A percentile compares a stretch with the other conserved stretches of the same genome.
These are phyloP conservation scores for Notamacropus eugenii DNA, from an alignment of 2,797 vertebrate genomes.

Conservation along the genomic window DNA sequence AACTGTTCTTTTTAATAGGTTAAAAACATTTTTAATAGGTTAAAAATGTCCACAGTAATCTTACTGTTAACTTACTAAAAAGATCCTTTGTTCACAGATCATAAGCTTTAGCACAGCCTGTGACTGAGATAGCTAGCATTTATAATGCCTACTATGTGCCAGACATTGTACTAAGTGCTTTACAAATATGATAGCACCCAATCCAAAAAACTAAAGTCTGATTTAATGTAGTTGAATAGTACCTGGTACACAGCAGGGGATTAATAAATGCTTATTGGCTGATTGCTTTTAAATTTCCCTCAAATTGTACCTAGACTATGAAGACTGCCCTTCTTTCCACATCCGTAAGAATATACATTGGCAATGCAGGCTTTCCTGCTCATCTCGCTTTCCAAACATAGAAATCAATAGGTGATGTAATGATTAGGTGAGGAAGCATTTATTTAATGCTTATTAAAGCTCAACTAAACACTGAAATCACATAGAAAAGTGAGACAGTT, in stretches of 20 bases:
- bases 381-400: slow-evolving; percentile 36
- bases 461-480: background rate
- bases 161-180: too few species aligned
- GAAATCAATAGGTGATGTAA: slow-evolving; percentile 11
- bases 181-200: background rate
- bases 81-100: slow-evolving; percentile 49
- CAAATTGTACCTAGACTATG: background rate
- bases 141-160: too few species aligned
- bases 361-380: slow-evolving; percentile 8
- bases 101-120: background rate
- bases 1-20: slow-evolving; percentile 60
- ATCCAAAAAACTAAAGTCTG: background rate
- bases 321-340: slow-evolving; percentile 1
- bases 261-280: slow-evolving; percentile 56
- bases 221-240: slow-evolving; percentile 17
- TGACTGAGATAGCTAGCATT: background rate
- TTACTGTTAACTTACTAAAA: slow-evolving; percentile 60
- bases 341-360: slow-evolving; percentile 3
- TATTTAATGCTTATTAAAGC: background rate
- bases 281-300: slow-evolving; percentile 51
- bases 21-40: slow-evolving; percentile 59
- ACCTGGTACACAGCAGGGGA: background rate
- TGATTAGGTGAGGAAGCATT: background rate
- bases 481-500: background rate
- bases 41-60: slow-evolving; percentile 45